phyloP scores from a whole-genome alignment of 2,113 vertebrate species.

The Stercorarius parasiticus region DNA sequence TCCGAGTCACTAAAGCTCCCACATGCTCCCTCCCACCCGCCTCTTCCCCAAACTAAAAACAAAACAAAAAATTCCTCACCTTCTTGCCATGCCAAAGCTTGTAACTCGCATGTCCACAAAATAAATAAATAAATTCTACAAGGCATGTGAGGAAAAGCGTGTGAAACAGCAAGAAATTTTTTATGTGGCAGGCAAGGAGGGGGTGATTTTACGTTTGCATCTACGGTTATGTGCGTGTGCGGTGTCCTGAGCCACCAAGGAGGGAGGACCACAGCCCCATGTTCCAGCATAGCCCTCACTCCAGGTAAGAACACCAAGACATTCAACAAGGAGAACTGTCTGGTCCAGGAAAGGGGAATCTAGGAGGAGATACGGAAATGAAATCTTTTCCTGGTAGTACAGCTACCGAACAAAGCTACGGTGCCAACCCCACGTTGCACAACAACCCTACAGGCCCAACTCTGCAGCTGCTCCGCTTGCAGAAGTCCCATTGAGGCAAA shows the following conservation, averaged over 20 bases:
- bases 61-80: conserved; percentile 47
- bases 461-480: not conserved
- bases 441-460: not conserved
- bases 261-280: not conserved
- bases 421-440: not conserved
- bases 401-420: not conserved
- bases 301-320: not conserved
- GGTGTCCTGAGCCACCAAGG: fast-evolving
- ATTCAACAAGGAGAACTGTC: not conserved
- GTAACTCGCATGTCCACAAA: not conserved
- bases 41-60: conserved; percentile 50
- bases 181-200: not conserved
- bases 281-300: not conserved
- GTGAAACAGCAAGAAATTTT: not conserved
- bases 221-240: fast-evolving
- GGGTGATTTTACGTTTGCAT: not conserved
- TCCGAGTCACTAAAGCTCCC: conserved; percentile 35
- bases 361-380: not conserved
- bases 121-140: not conserved
- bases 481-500: not conserved
- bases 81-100: conserved; percentile 48
- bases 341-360: not conserved
- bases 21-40: not conserved
- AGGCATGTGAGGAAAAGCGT: not conserved
- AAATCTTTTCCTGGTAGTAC: not conserved